Evolutionary conservation across 2,888 invertebrate genomes (phyloP), one percentile per base, ranked within the genome.

Genomic region (Liposcelis brunnea): DNA sequence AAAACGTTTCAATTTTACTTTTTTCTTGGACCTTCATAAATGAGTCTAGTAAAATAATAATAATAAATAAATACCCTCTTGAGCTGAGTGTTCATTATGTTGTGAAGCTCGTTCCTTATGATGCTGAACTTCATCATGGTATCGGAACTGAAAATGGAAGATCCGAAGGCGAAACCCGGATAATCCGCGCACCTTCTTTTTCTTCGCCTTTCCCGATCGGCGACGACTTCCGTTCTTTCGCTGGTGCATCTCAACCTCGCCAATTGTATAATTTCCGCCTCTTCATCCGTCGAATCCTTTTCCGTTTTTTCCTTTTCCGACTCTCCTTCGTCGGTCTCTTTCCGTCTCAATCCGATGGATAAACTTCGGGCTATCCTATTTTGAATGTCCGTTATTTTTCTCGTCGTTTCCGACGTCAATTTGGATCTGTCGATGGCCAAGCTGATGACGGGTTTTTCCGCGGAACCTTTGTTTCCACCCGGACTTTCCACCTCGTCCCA

Each of bases 81-180:
- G 55, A 95, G 73, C 64, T 93, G 91, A 64, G 89, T 89, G 65
- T 89, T 85, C 77, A 89, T 86, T 64, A 94, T 90, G 70, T 95
- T 95, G 71, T 93, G 91, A 62, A 95, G 75, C 71, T 95, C 95
- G 65, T 94, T 94, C 64, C 82, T 80, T 62, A 95, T 95, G 55
- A 95, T 81, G 64, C 84, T 87, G 67, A 94, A 93, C 70, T 93
- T 94, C 84, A 95, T 93, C 79, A 94, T 81, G 8, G 94, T 93
- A 62, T 91, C 93, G 47, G 93, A 91, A 60, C 89, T 90, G 68
- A 91, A 91, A 60, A 90, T 83, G 51, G 89, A 89, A 54, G 83
- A 80, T 44, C 86, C 89, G 61, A 91, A 87, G 2, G 89, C 89
- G 48, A 91, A 66, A 21, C 91, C 91, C 1, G 90, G 91, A 67